Percentiles rank a stretch among this genome's conserved stretches.
phyloP scores from a whole-genome alignment of 2,888 invertebrate species.

The Lycophotia porphyrea region DNA sequence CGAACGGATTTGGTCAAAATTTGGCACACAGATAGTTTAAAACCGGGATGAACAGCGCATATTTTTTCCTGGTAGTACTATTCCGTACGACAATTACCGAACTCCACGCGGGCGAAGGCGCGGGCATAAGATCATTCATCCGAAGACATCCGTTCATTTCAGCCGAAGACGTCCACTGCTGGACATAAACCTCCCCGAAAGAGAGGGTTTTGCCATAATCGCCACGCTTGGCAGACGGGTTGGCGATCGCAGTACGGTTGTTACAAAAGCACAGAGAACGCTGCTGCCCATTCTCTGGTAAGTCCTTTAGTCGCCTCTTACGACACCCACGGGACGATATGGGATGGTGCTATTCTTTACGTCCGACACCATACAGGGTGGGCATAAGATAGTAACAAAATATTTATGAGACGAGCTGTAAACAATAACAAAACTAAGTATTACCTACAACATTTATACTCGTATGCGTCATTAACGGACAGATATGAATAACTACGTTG shows the following conservation, averaged over 20 bases:
- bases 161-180: too few species aligned
- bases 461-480: slow-evolving; percentile 21
- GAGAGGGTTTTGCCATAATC: too few species aligned
- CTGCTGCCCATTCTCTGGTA: too few species aligned
- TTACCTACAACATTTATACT: slow-evolving; percentile 8
- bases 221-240: too few species aligned
- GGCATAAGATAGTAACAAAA: neutral
- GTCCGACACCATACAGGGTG: too few species aligned
- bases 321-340: too few species aligned
- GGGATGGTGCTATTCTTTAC: too few species aligned
- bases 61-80: neutral
- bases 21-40: neutral
- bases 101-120: neutral
- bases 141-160: too few species aligned
- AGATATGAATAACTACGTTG: slow-evolving; percentile 8
- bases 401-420: neutral
- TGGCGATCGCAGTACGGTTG: too few species aligned
- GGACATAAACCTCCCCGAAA: too few species aligned
- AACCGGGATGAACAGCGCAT: neutral
- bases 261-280: too few species aligned
- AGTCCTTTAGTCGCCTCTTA: too few species aligned
- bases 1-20: neutral
- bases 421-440: slow-evolving; percentile 1
- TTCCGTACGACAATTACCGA: neutral
- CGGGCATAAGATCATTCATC: neutral